Conservation (phyloP, 2,113 vertebrate genomes). For the Cryptotis parvus region DNA sequence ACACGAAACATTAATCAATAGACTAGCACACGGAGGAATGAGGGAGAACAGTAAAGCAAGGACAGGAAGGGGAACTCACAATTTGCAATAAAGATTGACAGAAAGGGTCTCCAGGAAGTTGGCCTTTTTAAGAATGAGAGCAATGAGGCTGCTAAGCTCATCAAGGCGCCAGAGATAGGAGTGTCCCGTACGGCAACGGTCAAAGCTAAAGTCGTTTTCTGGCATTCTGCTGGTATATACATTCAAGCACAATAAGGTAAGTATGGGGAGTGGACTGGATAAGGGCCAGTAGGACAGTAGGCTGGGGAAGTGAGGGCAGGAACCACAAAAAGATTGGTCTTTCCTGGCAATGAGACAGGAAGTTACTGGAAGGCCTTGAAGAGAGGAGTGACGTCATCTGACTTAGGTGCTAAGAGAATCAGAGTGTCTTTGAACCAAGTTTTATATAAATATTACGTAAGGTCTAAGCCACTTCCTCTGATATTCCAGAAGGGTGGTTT, state of each 20-base stretch:
- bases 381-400: not conserved
- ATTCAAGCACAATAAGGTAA: not conserved
- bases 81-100: not conserved
- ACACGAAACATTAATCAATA: too few species aligned
- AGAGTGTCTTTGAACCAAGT: not conserved
- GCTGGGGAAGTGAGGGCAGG: not conserved
- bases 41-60: not conserved
- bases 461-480: not conserved
- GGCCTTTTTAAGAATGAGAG: not conserved
- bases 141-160: not conserved
- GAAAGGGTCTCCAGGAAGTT: not conserved
- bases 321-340: not conserved
- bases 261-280: accelerated
- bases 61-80: not conserved
- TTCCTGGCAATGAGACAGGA: not conserved
- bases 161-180: not conserved
- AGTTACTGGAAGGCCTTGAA: not conserved
- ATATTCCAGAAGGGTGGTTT: not conserved
- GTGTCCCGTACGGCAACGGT: not conserved
- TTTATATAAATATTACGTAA: slow-evolving; percentile 35
- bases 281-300: too few species aligned
- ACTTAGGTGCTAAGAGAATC: not conserved
- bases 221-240: not conserved
- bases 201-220: not conserved
- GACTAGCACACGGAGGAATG: not conserved